Evolutionary conservation across 1,140 invertebrate genomes (phyloP).

Genomic region (Drosophila rhopaloa): DNA sequence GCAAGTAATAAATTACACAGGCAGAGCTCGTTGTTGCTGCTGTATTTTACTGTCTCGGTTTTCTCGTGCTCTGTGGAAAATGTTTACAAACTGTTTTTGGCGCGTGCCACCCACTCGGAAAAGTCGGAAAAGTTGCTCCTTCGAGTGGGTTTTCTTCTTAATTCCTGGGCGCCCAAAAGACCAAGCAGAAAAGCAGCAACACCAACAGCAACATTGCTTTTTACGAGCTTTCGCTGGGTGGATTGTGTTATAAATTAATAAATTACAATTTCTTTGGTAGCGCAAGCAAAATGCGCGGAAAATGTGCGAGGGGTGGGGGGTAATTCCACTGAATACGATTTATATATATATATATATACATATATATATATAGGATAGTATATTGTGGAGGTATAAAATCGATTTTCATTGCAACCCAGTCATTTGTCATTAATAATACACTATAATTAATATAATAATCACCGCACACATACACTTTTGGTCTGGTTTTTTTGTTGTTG

Average conservation of each 20-base stretch:
- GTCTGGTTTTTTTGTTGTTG: constrained; percentile 23
- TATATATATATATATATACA: constrained; percentile 21
- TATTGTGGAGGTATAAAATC: constrained; percentile 42
- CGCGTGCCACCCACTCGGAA: constrained; percentile 66
- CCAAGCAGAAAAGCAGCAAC: constrained; percentile 16
- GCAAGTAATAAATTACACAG: constrained; percentile 83
- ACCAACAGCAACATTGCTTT: constrained; percentile 49
- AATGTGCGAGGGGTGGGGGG: constrained; percentile 17
- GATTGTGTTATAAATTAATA: constrained; percentile 78
- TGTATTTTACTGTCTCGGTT: constrained; percentile 23
- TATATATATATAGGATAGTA: constrained; percentile 24
- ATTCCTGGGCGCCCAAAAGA: constrained; percentile 59
- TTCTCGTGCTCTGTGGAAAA: constrained; percentile 27
- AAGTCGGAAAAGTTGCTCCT: constrained; percentile 40
- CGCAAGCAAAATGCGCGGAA: constrained; percentile 46
- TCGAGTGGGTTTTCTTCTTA: constrained; percentile 60
- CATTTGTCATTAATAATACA: constrained; percentile 61
- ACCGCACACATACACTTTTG: constrained; percentile 37
- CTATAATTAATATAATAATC: constrained; percentile 71
- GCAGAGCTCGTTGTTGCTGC: constrained; percentile 32
- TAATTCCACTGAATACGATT: constrained; percentile 31
- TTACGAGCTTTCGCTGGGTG: constrained; percentile 51
- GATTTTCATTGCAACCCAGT: constrained; percentile 64
- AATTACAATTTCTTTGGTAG: constrained; percentile 73
- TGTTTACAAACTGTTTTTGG: constrained; percentile 76